Evolutionary conservation across 2,888 invertebrate species (phyloP).

Genomic region (Aphodius sticticus): DNA sequence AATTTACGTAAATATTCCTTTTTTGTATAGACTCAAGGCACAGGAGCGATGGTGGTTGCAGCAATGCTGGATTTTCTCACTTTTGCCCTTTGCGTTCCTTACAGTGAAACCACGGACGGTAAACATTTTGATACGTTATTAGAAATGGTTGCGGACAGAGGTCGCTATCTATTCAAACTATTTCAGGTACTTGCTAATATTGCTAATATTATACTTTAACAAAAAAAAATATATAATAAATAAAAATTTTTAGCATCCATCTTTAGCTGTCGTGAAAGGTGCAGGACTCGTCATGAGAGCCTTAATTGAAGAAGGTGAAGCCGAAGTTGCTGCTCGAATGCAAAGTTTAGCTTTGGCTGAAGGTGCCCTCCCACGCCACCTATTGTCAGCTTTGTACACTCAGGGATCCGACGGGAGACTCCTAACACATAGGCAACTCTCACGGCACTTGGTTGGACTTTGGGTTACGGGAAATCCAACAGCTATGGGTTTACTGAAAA

Average conservation of each 20-base stretch:
- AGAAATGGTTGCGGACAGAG: constrained; percentile 92
- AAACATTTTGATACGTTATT: constrained; percentile 93
- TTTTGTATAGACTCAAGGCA: constrained; percentile 78
- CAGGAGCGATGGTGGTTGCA: constrained; percentile 94
- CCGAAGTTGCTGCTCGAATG: constrained; percentile 92
- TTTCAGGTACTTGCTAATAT: constrained; percentile 72
- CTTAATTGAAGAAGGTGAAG: constrained; percentile 95
- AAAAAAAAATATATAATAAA: neutral
- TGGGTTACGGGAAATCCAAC: constrained; percentile 96
- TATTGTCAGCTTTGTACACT: constrained; percentile 89
- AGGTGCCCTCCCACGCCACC: constrained; percentile 93
- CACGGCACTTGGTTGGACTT: constrained; percentile 90
- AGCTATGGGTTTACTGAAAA: constrained; percentile 83
- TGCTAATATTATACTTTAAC: constrained; percentile 5
- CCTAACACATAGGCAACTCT: constrained; percentile 89
- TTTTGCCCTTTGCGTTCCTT: constrained; percentile 97
- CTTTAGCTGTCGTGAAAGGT: constrained; percentile 97
- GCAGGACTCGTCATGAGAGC: constrained; percentile 98
- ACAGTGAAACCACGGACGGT: constrained; percentile 98
- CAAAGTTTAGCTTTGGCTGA: constrained; percentile 95
- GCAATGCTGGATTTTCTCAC: constrained; percentile 99
- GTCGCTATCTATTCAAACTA: constrained; percentile 88
- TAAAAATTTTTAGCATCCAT: constrained; percentile 78
- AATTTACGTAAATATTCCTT: constrained; percentile 25
- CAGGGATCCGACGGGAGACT: constrained; percentile 81